Evolutionary conservation across 2,888 invertebrate species (phyloP), one percentile per base, ranked within the genome.

Genomic region (Folsomia manolachei): DNA sequence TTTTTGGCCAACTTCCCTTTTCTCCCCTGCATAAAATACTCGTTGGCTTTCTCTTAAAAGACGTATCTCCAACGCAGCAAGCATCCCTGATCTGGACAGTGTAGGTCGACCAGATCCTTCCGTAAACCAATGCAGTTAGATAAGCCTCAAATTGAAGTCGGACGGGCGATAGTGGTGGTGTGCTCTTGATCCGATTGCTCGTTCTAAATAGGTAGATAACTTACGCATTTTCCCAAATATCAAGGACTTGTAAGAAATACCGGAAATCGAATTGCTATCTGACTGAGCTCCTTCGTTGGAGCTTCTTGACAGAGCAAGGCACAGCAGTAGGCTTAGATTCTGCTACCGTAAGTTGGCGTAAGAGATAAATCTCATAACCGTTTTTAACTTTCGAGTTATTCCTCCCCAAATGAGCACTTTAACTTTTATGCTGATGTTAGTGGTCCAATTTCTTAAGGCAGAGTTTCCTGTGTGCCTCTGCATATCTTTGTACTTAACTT

Each of bases 1-100:
- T 24, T 24, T 25, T 25, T 56, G 56, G 39, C 39, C 39, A 39
- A 39, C n/a, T 60, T 21, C 62, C 62, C 14, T 62, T n/a, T n/a
- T n/a, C n/a, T n/a, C 69, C 70, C 69, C 62, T 71, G 75, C 75
- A 75, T 75, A 75, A 75, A 75, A 75, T 66, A 27, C 71, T 73
- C 75, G 70, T 75, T 64, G 21, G 51, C 23, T n/a, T 25, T 63
- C 18, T 63, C 24, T n/a, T n/a, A n/a, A n/a, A n/a, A n/a, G 24
- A 7, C 4, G 19, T n/a, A 60, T 60, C 21, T 19, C n/a, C 60
- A 39, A 4, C 14, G 39, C 39, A 39, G 39, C 19, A 7, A 56
- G 19, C n/a, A 4, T 56, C 56, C 56, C 56, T 56, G 7, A 56
- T 56, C 21, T 39, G 39, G 39, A 14, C 39, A 39, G 39, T 39